Base-by-base conservation (phyloP, 2,888 invertebrate species). In the Zaprionus bogoriensis region DNA sequence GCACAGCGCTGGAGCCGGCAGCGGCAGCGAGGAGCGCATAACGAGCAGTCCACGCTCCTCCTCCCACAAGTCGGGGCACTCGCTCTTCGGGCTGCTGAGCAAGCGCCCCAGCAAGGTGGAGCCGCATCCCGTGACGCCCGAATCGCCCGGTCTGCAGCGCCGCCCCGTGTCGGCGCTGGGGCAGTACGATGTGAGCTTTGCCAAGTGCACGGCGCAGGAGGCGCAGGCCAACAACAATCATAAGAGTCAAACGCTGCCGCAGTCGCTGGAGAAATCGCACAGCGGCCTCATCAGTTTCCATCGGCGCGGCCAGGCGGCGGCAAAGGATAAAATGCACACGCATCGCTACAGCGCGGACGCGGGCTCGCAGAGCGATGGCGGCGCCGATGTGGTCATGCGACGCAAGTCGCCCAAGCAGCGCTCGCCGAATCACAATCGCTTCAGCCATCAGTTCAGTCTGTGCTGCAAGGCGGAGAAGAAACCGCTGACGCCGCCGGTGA, bases 81-180 rank as follows among this genome's bases (percentile, higher is more conserved):
- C 89, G 0, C 72, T 90, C 4, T 78, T 90, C 22, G 89, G 90
- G 0, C 65, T 90, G 20, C 74, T 90, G 27, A 87, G 82, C 54
- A 91, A 90, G 63, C 89, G 91, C 2, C 90, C 91, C 1, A 91
- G 89, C 51, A 91, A 90, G 77, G 90, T 90, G 12, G 91, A 91
- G 51, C 91, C 91, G 2, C 91, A 91, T 80, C 90, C 90, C 9
- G 64, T 74, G 7, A 74, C 84, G 1, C 80, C 84, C 4, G 77
- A 82, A 2, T 82, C 82, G 5, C 80, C 80, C 3, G 59, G 51
- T 6, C 20, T 48, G 2, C 78, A 70, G 3, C 74, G 71, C 2
- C 64, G 83, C 1, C 73, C 83, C 0, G 62, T 65, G 5, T 84
- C 85, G 17, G 70, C 74, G 4, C 67, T 79, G 41, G 67, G 72